Conservation (phyloP, 2,797 vertebrate genomes). For the Picus viridis region DNA sequence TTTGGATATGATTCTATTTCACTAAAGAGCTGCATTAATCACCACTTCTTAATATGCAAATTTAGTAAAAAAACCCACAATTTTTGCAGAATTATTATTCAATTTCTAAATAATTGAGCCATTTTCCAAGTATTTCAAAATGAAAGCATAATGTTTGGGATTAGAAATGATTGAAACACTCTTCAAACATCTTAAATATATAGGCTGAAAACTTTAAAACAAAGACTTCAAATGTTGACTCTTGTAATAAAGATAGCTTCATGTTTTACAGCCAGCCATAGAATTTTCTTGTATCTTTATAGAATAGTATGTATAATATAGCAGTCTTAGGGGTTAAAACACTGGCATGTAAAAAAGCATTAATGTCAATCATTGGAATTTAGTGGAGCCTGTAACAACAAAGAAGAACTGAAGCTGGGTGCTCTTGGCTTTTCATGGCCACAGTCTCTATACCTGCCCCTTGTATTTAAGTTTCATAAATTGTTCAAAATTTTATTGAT, state of each 20-base stretch:
- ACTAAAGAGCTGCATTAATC: neutral
- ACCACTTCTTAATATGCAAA: neutral
- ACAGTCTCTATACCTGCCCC: neutral
- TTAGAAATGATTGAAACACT: neutral
- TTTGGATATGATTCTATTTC: neutral
- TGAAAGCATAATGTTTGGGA: neutral
- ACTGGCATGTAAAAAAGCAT: neutral
- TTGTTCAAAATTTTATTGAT: neutral
- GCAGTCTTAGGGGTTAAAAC: neutral
- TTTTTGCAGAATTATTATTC: neutral
- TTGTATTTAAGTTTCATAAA: slow-evolving; percentile 5
- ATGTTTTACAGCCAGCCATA: neutral
- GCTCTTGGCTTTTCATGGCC: neutral
- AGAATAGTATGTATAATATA: neutral
- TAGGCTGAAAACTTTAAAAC: neutral
- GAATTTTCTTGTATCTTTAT: neutral
- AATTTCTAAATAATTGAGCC: neutral
- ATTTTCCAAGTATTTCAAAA: slow-evolving; percentile 12
- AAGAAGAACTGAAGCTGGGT: neutral
- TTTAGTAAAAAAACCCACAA: neutral
- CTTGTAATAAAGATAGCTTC: neutral
- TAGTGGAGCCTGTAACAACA: neutral
- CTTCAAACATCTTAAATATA: neutral
- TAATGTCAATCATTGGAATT: neutral
- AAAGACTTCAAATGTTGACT: neutral